Base-by-base conservation (phyloP, 2,888 invertebrate species). In the Cataglyphis albicans region DNA sequence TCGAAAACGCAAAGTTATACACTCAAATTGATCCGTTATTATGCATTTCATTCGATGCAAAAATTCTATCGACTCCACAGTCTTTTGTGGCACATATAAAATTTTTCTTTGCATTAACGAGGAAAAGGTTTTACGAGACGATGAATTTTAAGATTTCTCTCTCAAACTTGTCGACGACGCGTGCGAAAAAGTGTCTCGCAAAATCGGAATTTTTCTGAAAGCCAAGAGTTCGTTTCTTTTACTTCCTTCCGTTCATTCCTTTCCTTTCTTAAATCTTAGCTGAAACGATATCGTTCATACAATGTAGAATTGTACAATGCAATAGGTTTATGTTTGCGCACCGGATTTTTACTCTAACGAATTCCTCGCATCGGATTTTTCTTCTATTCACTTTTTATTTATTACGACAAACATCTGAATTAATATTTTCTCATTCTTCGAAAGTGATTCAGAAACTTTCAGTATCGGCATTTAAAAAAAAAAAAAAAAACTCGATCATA, bases 131-230 rank as follows among this genome's bases (percentile, higher is more conserved):
- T 68, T 57, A 78, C 44, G 44, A 52, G n/a, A 78, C 18, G 32
- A 57, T 57, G 57, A 78, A 59, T 68, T 78, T 78, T 10, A 41
- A 52, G 57, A 32, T 59, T 57, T 64, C 41, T n/a, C n/a, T 44
- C 21, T n/a, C 6, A 21, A 32, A 70, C 70, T 59, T 59, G 12
- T 44, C 29, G 29, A 57, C 70, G 38, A 78, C 78, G 70, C 57
- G 78, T 78, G 57, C 57, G 44, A 78, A 68, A 76, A 78, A 78
- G 32, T 70, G 57, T 70, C 70, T 70, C 41, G 70, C 48, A 15
- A 41, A 41, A 38, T 3, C 57, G 32, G 21, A 70, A 78, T 68
- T 29, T 78, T 78, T 55, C 68, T 32, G 55, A 76, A 76, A 35
- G 74, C 44, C 64, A 29, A 61, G 70, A 68, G 32, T 70, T 44